Percentiles rank a stretch among this genome's conserved stretches.
phyloP scores from a whole-genome alignment of 2,888 invertebrate genomes.

The Andrena dorsata region DNA sequence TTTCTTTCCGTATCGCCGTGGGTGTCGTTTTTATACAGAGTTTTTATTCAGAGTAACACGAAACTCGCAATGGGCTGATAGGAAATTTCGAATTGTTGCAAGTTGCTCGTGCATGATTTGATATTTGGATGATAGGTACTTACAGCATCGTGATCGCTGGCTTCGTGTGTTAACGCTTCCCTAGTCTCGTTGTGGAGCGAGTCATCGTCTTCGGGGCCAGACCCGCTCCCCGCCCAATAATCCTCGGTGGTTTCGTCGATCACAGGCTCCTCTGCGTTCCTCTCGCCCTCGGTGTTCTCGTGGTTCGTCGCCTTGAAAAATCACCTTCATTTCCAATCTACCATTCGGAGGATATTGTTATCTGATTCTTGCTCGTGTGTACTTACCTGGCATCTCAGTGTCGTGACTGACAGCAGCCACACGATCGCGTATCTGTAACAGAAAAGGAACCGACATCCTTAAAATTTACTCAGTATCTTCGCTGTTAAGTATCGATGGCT shows the following conservation, averaged over 20 bases:
- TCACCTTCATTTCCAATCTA: not conserved
- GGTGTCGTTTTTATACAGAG: no score
- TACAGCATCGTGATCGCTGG: constrained; percentile 92
- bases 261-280: constrained; percentile 75
- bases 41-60: no score
- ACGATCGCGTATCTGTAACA: constrained; percentile 80
- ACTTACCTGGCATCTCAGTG: constrained; percentile 78
- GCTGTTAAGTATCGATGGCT: not conserved
- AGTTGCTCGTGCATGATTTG: not conserved
- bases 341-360: not conserved
- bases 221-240: constrained; percentile 84
- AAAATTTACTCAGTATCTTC: not conserved
- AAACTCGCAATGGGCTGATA: not conserved
- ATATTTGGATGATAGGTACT: constrained; percentile 82
- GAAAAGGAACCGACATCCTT: not conserved
- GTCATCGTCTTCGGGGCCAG: constrained; percentile 82
- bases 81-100: not conserved
- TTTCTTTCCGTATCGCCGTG: no score
- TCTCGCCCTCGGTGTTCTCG: constrained; percentile 76
- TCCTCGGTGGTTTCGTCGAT: constrained; percentile 83
- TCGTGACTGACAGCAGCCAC: constrained; percentile 78
- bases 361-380: not conserved
- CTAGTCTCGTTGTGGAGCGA: constrained; percentile 88
- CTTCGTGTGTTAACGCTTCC: constrained; percentile 90
- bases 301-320: constrained; percentile 64